Conservation (phyloP, 2,797 vertebrate genomes). For the Tympanoctomys barrerae region DNA sequence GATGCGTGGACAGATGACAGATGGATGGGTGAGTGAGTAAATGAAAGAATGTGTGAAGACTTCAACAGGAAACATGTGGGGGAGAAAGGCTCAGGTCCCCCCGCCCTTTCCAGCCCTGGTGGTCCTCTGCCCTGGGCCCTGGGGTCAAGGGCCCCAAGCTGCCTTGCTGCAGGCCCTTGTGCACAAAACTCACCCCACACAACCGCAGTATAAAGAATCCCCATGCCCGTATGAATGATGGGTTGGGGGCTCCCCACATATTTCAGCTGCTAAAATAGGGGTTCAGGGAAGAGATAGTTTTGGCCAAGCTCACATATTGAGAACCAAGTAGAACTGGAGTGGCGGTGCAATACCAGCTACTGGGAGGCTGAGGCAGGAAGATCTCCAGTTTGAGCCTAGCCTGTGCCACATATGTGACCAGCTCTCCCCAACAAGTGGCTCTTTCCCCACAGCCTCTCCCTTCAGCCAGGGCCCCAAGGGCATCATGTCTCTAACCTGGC, state of each 20-base stretch:
- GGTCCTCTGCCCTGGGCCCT: background rate
- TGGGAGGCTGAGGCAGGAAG: background rate
- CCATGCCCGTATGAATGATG: background rate
- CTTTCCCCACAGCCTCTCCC: background rate
- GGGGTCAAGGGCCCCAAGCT: background rate
- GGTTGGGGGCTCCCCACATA: background rate
- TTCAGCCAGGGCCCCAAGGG: background rate
- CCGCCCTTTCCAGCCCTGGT: background rate
- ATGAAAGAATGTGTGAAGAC: background rate
- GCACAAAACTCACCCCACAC: background rate
- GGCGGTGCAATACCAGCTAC: background rate
- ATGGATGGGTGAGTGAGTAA: too few relatives aligned
- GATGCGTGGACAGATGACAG: too few relatives aligned
- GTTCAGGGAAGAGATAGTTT: background rate
- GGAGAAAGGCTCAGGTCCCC: background rate
- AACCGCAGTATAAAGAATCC: background rate
- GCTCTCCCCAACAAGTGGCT: background rate
- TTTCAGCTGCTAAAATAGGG: background rate
- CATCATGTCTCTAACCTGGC: fast-evolving
- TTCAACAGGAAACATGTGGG: background rate
- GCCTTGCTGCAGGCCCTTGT: background rate
- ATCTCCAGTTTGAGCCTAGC: background rate
- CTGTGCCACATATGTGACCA: background rate
- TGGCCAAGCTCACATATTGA: background rate
- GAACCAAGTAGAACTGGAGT: too few relatives aligned